A percentile compares a stretch with the other conserved stretches of the same genome.
These are phyloP conservation scores for Pelvicachromis taeniatus DNA, from an alignment of 2,113 vertebrate genomes.

Conservation along the genomic window DNA sequence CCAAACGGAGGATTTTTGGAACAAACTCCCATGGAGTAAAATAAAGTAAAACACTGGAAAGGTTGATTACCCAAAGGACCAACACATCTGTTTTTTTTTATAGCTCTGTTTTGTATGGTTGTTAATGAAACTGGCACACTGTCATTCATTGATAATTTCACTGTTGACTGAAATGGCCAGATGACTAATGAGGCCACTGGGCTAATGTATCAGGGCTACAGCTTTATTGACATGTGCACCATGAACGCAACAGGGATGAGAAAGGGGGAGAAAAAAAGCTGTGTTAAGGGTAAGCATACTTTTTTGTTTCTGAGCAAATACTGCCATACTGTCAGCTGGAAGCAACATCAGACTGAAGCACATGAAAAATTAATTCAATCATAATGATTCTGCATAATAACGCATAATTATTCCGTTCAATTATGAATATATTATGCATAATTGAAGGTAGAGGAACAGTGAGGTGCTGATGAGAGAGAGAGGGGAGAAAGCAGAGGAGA, in stretches of 20 bases:
- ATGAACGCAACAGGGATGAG: neutral
- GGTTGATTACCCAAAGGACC: neutral
- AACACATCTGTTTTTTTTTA: neutral
- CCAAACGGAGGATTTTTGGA: neutral
- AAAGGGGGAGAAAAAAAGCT: accelerated
- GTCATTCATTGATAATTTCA: neutral
- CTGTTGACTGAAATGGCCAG: neutral
- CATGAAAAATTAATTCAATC: neutral
- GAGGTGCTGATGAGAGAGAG: neutral
- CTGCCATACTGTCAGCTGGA: neutral
- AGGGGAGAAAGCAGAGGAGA: neutral
- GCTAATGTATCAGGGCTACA: neutral
- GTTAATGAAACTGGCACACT: neutral
- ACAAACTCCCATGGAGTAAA: neutral
- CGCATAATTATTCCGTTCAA: neutral
- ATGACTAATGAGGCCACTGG: neutral
- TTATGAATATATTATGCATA: neutral
- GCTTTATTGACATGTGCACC: neutral
- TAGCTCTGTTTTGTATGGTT: neutral
- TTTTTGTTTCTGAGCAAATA: neutral
- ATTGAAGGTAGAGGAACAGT: neutral
- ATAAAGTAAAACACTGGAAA: neutral
- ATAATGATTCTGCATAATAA: neutral
- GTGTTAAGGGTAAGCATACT: accelerated
- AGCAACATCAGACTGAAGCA: neutral